Base-by-base conservation (phyloP, 2,888 invertebrate species). In the Diadegma fenestrale region DNA sequence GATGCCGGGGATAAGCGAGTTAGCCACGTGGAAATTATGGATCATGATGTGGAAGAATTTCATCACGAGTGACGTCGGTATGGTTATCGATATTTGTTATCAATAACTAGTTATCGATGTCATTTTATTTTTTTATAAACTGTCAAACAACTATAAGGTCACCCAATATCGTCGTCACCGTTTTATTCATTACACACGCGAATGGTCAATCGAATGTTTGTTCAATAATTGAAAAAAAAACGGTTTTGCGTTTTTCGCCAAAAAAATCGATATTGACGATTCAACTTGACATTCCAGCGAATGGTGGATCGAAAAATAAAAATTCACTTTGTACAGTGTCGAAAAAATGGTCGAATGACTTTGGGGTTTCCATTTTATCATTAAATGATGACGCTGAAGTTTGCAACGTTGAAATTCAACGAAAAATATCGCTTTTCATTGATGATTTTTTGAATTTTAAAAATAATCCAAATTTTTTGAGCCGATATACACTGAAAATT, bases 1-100 rank as follows among this genome's bases (percentile, higher is more conserved):
- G 41, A 63, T 45, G n/a, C 33, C 1, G 43, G 33, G 43, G 33
- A 37, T 30, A 14, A 43, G 54, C 10, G 22, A 80, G 51, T 61
- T 19, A 54, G 48, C 58, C 43, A 68, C 37, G 73, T 69, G 72
- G 77, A 75, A 81, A 73, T 63, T 45, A 41, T 81, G 84, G 68
- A 78, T 73, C 69, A 78, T 48, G 81, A 73, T 75, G 79, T 19
- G 64, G 26, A 30, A 64, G 41, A 48, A 80, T 66, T 72, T 84
- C 78, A 69, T 75, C 79, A 48, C 45, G 26, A 26, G 41, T 22
- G 30, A 17, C 58, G 12, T 66, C 22, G 58, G 51, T 33, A 33
- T 66, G 51, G 4, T 43, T 71, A 69, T 45, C 43, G 72, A 71
- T 72, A 78, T 72, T 63, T n/a, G 19, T 17, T 19, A 64, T 26